Base-by-base conservation (phyloP, 1,140 invertebrate genomes). In the Ceratosolen fusciceps region DNA sequence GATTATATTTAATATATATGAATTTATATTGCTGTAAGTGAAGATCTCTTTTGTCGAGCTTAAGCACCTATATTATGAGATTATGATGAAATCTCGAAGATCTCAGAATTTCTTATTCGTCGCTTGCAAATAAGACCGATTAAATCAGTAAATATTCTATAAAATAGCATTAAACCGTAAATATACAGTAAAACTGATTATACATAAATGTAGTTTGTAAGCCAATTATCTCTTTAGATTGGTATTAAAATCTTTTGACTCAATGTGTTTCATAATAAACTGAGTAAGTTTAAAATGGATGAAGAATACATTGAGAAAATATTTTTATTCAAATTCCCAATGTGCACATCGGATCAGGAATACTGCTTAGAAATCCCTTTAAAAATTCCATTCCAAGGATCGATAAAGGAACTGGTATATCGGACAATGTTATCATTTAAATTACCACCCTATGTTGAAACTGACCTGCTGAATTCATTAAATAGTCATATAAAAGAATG, bases 361-460 rank as follows among this genome's bases (percentile, higher is more conserved):
- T 93, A 92, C 81, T 90, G 90, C 58, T 81, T 94, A 60, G 91
- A 93, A 85, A 88, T 94, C 24, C 93, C 93, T 0, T 84, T 94
- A 67, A 90, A 92, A 85, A 92, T 94, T 74, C 93, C 93, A 0
- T 92, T 91, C 84, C 83, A 84, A 49, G 92, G 92, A 7, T 93
- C 90, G 0, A 90, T 93, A 24, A 86, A 91, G 67, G 95, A 96
- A 88, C 89, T 95, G 2, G 92, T 92, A 14, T 92, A 94, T 82
- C 89, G 94, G 79, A 90, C 95, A 24, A 91, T 95, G 77, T 91
- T 91, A 43, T 93, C 93, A 77, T 94, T 95, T 84, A 93, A 94
- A 83, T 88, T 96, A 58, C 95, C 95, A 9, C 93, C 92, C 81
- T 94, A 93, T 83, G 88, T 95, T 26, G 93, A 95, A 89, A 81